A percentile compares a stretch with the other conserved stretches of the same genome.
Evolutionary conservation across 2,888 invertebrate genomes (phyloP).

Genomic region (Marronus borbonicus): DNA sequence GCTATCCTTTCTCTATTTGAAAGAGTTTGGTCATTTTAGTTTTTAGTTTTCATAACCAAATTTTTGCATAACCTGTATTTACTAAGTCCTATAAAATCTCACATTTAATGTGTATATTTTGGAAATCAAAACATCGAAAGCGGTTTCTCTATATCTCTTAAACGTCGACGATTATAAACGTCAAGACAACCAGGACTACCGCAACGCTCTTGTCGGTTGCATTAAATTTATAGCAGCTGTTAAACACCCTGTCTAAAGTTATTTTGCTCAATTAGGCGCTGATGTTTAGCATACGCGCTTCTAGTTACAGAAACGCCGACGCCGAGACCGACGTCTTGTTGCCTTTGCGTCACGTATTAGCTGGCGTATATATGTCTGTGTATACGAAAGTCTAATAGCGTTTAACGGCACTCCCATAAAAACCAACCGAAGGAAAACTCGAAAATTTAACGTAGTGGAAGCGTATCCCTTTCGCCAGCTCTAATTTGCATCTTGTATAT

Average conservation of each 20-base stretch:
- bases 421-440: slow-evolving; percentile 64
- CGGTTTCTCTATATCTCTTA: slow-evolving; percentile 25
- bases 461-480: slow-evolving; percentile 60
- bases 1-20: no score
- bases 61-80: no score
- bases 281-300: slow-evolving; percentile 34
- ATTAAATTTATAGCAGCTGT: slow-evolving; percentile 38
- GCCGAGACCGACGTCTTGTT: slow-evolving; percentile 6
- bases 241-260: slow-evolving; percentile 38
- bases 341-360: slow-evolving; percentile 17
- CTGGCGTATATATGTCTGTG: slow-evolving; percentile 5
- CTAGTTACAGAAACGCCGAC: slow-evolving; percentile 14
- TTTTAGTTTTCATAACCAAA: no score
- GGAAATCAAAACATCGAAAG: neutral
- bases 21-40: no score
- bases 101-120: no score
- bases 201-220: slow-evolving; percentile 23
- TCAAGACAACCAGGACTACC: slow-evolving; percentile 30
- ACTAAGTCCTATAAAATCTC: no score
- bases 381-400: slow-evolving; percentile 60
- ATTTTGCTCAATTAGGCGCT: slow-evolving; percentile 46
- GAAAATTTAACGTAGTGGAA: slow-evolving; percentile 66
- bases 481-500: slow-evolving; percentile 66
- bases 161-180: slow-evolving; percentile 20
- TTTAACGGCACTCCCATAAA: slow-evolving; percentile 64